Percentiles rank a stretch among this genome's conserved stretches.
phyloP scores from a whole-genome alignment of 2,888 invertebrate species.

The Netelia inedita region DNA sequence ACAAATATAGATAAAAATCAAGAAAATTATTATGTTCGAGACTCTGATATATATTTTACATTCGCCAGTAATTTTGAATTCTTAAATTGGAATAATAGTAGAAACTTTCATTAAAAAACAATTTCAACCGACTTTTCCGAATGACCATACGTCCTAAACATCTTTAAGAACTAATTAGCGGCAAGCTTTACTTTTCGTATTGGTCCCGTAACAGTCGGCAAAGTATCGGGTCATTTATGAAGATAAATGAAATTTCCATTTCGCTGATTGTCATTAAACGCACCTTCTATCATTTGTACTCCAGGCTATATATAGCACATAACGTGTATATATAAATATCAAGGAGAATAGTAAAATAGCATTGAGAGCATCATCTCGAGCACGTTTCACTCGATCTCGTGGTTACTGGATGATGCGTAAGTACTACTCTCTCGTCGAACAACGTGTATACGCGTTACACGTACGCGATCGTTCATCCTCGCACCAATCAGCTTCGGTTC shows the following conservation, averaged over 20 bases:
- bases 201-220: neutral
- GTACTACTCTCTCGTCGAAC: conserved; percentile 46
- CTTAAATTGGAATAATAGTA: too few species aligned
- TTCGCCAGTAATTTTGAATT: too few species aligned
- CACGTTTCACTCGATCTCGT: conserved; percentile 40
- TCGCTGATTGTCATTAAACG: neutral
- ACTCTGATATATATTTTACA: too few species aligned
- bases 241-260: neutral
- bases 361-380: conserved; percentile 7
- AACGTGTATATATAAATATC: neutral
- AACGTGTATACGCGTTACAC: conserved; percentile 30
- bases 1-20: too few species aligned
- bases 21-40: too few species aligned
- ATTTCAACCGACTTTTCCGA: too few species aligned
- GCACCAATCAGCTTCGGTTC: conserved; percentile 71
- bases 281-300: neutral
- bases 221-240: neutral
- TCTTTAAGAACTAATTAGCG: too few species aligned
- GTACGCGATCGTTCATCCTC: conserved; percentile 59
- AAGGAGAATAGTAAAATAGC: conserved; percentile 8
- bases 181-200: too few species aligned
- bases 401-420: conserved; percentile 5
- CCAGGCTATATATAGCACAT: neutral
- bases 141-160: too few species aligned
- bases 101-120: too few species aligned